These are phyloP conservation scores for Saccostrea glomerata DNA, from an alignment of 1,140 invertebrate species.

Conservation along the genomic window DNA sequence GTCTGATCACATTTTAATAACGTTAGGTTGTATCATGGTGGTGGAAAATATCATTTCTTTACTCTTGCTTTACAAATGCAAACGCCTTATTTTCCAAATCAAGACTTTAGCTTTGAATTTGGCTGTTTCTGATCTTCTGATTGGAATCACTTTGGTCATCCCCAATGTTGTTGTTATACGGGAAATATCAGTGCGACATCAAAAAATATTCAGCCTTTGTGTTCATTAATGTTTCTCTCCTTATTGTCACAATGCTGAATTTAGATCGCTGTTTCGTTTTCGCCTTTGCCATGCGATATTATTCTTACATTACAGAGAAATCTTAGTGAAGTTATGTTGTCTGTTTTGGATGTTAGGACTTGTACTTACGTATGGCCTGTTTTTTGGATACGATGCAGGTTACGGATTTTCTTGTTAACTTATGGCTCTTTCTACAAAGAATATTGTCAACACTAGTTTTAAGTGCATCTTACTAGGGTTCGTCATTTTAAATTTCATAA, in stretches of 20 bases:
- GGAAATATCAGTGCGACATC: neutral
- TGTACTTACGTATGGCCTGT: neutral
- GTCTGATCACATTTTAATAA: neutral
- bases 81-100: neutral
- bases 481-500: neutral
- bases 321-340: neutral
- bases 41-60: neutral
- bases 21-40: neutral
- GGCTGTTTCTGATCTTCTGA: neutral
- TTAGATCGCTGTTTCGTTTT: slow-evolving; percentile 3
- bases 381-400: neutral
- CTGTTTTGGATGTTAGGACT: neutral
- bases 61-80: neutral
- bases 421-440: neutral
- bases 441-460: neutral
- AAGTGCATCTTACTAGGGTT: neutral
- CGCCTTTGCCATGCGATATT: neutral
- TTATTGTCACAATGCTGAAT: neutral
- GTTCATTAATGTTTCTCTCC: neutral
- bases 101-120: neutral
- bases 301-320: neutral
- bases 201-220: neutral
- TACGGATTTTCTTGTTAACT: neutral
- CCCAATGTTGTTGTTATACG: neutral
- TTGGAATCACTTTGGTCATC: neutral